Conservation (phyloP, 2,888 invertebrate species). For the Bembecia ichneumoniformis region DNA sequence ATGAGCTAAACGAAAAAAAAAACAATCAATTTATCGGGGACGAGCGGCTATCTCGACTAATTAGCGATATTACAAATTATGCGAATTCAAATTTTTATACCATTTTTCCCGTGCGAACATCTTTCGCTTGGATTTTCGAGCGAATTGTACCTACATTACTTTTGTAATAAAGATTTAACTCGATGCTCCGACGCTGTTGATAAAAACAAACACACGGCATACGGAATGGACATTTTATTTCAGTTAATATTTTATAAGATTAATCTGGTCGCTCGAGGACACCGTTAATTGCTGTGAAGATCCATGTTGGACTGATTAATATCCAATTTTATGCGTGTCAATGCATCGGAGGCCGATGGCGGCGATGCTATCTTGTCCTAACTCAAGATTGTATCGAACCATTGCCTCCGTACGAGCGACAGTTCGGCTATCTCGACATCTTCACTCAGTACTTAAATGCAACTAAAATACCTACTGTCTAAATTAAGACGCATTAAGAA, state of each 20-base stretch:
- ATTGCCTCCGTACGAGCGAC: slow-evolving; percentile 25
- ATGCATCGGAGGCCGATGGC: slow-evolving; percentile 24
- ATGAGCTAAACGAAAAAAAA: neutral
- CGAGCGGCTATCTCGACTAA: slow-evolving; percentile 13
- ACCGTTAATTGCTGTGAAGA: slow-evolving; percentile 21
- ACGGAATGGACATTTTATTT: neutral
- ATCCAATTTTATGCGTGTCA: slow-evolving; percentile 43
- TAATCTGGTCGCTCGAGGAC: neutral
- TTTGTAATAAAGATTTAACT: neutral
- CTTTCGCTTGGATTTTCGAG: neutral
- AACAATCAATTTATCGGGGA: slow-evolving; percentile 16
- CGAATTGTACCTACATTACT: too few relatives aligned
- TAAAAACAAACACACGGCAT: neutral
- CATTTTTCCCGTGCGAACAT: slow-evolving; percentile 15
- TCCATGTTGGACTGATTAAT: slow-evolving; percentile 36
- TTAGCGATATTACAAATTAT: slow-evolving; percentile 16
- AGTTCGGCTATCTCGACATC: slow-evolving; percentile 31
- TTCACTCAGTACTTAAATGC: slow-evolving; percentile 29
- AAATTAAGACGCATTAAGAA: slow-evolving; percentile 35
- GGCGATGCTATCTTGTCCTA: slow-evolving; percentile 25
- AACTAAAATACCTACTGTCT: slow-evolving; percentile 38
- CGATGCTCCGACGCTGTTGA: neutral
- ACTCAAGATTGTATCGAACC: slow-evolving; percentile 35
- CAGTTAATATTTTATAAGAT: neutral
- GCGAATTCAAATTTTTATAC: neutral